Evolutionary conservation across 1,140 invertebrate genomes (phyloP).

Genomic region (Drosophila santomea): DNA sequence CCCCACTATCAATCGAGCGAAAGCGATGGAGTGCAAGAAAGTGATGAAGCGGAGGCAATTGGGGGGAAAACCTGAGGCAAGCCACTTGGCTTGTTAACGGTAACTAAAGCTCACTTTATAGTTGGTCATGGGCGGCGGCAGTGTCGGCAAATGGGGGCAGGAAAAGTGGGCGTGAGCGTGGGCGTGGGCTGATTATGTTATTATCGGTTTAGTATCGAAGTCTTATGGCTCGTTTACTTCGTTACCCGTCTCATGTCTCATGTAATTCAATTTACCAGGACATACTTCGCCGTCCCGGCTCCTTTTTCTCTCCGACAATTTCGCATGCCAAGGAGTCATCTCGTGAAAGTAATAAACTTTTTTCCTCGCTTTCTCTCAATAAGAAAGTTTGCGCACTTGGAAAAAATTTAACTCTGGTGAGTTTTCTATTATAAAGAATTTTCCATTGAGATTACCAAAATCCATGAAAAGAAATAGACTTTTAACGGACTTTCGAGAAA

Average conservation of each 20-base stretch:
- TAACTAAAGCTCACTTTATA: conserved; percentile 70
- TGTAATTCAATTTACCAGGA: conserved; percentile 58
- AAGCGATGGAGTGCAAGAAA: background rate
- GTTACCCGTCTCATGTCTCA: conserved; percentile 54
- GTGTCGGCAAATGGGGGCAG: background rate
- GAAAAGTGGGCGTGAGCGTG: conserved; percentile 8
- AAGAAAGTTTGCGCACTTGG: conserved; percentile 33
- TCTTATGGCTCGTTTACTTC: conserved; percentile 52
- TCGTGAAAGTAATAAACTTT: conserved; percentile 77
- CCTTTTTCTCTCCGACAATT: conserved; percentile 14
- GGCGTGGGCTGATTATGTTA: conserved; percentile 69
- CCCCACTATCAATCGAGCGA: conserved; percentile 37
- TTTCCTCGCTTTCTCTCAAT: conserved; percentile 38
- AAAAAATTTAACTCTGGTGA: background rate
- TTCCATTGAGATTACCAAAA: too few species aligned
- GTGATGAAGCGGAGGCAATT: background rate
- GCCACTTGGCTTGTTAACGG: conserved; percentile 60
- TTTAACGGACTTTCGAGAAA: too few species aligned
- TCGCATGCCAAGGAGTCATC: conserved; percentile 61
- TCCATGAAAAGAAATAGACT: too few species aligned
- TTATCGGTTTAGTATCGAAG: conserved; percentile 79
- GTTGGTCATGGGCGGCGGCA: conserved; percentile 18
- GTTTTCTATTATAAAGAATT: background rate
- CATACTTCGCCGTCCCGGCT: conserved; percentile 23
- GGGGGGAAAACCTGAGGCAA: conserved; percentile 46